Conservation (phyloP, 2,888 invertebrate genomes). For the Galerucella calmariensis region DNA sequence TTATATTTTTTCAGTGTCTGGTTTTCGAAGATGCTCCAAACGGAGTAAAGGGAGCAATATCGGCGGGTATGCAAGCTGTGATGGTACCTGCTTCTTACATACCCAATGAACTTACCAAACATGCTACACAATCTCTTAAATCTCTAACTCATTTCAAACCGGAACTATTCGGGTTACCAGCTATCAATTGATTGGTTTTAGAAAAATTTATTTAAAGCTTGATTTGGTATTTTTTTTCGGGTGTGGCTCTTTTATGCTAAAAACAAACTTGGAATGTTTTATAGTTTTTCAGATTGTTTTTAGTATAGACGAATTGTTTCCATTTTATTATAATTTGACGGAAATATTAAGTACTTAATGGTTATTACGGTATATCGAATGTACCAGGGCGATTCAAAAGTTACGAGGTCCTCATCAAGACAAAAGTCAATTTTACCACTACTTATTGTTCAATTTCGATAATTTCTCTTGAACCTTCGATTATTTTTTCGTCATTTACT, state of each 20-base stretch:
- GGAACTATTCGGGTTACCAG: slow-evolving; percentile 86
- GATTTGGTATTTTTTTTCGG: neutral
- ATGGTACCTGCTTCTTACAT: slow-evolving; percentile 80
- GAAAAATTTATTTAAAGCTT: slow-evolving; percentile 49
- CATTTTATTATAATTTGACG: too few species aligned
- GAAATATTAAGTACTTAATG: too few species aligned
- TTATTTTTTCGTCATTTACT: too few species aligned
- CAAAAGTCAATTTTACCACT: too few species aligned
- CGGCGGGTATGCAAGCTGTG: slow-evolving; percentile 88
- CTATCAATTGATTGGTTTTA: slow-evolving; percentile 53
- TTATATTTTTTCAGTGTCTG: slow-evolving; percentile 67
- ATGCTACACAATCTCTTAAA: slow-evolving; percentile 78
- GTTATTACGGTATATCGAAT: too few species aligned
- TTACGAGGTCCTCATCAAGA: too few species aligned
- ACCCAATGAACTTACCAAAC: slow-evolving; percentile 64
- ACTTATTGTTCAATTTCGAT: too few species aligned
- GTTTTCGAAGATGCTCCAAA: slow-evolving; percentile 95
- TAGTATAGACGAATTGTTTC: too few species aligned
- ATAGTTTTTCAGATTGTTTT: too few species aligned
- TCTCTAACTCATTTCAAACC: slow-evolving; percentile 85
- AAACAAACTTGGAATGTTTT: too few species aligned
- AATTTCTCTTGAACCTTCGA: too few species aligned
- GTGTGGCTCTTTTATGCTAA: neutral
- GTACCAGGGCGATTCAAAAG: too few species aligned
- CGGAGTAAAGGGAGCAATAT: slow-evolving; percentile 81